Base-by-base conservation (phyloP, 2,797 vertebrate species). In the Arnoldichthys spilopterus region DNA sequence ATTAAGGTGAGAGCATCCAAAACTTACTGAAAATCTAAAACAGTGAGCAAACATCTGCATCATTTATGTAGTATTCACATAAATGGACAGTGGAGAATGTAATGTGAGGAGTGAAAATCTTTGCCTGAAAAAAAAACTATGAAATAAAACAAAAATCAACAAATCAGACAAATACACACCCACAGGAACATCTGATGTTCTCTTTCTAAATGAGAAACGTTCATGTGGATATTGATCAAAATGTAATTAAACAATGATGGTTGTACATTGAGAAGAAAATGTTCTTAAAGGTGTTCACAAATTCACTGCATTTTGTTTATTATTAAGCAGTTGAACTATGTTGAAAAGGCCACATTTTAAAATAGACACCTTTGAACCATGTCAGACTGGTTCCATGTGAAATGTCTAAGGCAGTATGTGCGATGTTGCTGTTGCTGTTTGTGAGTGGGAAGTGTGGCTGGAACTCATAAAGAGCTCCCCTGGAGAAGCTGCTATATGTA, bases 11-110 rank as follows among this genome's bases (percentile, higher is more conserved):
- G 59, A 59, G 61, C 49, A 56, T 32, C 72, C 22, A 20, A 34
- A 80, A 28, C 54, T 32, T 37, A 63, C 54, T 81, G 45, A 79
- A 68, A 56, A n/a, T 76, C 76, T 76, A 58, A 24, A 32, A 74
- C 61, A 30, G 62, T 76, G 40, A 81, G 51, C 64, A 63, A 49
- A 71, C 49, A 56, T 73, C 76, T 73, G 81, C 67, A 62, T 28
- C 30, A 45, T 72, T 40, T 83, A 74, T 78, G 73, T 74, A n/a
- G n/a, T n/a, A n/a, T 83, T 80, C 79, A 76, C 77, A 76, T 82
- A 84, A 75, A 82, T 77, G 56, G 77, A 80, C 64, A 68, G 62
- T 64, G 71, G 74, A 82, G 86, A 86, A 84, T 86, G 84, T 87
- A 87, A 86, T 87, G 84, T 78, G 69, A 62, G 71, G 69, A 69